Evolutionary conservation across 2,797 vertebrate species (phyloP).

Genomic region (Pangasius sanitwongsei): DNA sequence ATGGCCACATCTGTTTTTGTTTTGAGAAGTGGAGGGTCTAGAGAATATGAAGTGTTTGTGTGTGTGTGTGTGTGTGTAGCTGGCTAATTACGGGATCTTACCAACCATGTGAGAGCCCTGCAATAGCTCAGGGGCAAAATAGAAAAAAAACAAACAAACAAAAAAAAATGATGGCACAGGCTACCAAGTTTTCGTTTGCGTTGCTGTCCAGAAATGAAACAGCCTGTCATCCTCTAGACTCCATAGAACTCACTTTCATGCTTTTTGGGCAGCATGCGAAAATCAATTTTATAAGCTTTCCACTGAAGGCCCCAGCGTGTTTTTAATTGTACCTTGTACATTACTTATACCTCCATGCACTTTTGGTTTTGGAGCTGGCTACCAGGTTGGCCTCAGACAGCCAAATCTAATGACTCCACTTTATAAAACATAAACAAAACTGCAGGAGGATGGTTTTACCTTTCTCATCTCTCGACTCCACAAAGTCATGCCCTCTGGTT

Average conservation of each 20-base stretch:
- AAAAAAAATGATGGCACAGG: slow-evolving; percentile 14
- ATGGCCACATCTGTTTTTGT: slow-evolving; percentile 65
- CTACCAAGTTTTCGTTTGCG: background rate
- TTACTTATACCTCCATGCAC: slow-evolving; percentile 18
- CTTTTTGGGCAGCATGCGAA: background rate
- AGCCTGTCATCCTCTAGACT: background rate
- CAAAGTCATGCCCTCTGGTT: background rate
- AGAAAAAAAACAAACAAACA: background rate
- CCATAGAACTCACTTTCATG: background rate
- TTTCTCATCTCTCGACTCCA: background rate
- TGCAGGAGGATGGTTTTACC: background rate
- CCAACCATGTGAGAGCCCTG: background rate
- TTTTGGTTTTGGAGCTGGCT: background rate
- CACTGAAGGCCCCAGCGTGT: background rate
- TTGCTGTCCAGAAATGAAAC: slow-evolving; percentile 23
- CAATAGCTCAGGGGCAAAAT: background rate
- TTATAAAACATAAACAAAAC: slow-evolving; percentile 31
- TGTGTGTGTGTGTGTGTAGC: slow-evolving; percentile 7
- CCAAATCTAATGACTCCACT: slow-evolving; percentile 21
- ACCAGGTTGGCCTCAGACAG: slow-evolving; percentile 11
- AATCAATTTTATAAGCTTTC: slow-evolving; percentile 1
- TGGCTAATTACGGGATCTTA: slow-evolving; percentile 35
- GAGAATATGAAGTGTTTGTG: slow-evolving; percentile 13
- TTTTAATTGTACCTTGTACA: background rate
- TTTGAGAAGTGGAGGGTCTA: slow-evolving; percentile 54